These are phyloP conservation scores for Halcyon malimbica DNA, from an alignment of 2,113 vertebrate genomes.

Conservation along the genomic window DNA sequence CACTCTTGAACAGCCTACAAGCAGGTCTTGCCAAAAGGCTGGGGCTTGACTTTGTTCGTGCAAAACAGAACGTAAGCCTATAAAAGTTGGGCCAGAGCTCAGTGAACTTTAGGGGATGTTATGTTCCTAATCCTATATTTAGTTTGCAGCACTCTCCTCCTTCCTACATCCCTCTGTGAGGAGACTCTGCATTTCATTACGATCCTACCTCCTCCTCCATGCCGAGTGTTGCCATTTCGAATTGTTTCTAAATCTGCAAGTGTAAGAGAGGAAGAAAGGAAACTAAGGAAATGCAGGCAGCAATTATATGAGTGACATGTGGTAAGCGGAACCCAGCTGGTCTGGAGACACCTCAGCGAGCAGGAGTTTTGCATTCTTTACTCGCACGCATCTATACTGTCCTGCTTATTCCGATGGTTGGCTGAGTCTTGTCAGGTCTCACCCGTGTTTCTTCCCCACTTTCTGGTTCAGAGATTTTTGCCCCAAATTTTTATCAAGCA, in stretches of 20 bases:
- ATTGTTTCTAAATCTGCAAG: slow-evolving; percentile 7
- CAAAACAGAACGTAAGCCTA: neutral
- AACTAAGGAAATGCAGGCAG: neutral
- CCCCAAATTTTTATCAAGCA: neutral
- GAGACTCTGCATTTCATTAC: neutral
- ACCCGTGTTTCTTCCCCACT: neutral
- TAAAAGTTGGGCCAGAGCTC: neutral
- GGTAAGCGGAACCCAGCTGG: neutral
- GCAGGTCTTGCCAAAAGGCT: neutral
- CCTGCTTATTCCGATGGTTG: neutral
- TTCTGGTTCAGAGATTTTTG: neutral
- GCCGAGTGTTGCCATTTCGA: neutral
- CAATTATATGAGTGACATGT: neutral
- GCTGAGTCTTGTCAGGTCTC: neutral
- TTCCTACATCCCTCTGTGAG: neutral
- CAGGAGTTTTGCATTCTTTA: neutral
- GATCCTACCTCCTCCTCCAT: neutral
- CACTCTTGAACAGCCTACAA: neutral
- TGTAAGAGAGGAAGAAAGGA: neutral
- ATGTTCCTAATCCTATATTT: neutral
- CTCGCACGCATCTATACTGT: neutral
- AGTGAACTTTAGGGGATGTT: neutral
- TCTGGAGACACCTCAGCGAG: neutral
- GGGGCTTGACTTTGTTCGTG: neutral
- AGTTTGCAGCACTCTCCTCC: neutral